Base-by-base conservation (phyloP, 2,113 vertebrate genomes). In the Marcusenius ussheri region DNA sequence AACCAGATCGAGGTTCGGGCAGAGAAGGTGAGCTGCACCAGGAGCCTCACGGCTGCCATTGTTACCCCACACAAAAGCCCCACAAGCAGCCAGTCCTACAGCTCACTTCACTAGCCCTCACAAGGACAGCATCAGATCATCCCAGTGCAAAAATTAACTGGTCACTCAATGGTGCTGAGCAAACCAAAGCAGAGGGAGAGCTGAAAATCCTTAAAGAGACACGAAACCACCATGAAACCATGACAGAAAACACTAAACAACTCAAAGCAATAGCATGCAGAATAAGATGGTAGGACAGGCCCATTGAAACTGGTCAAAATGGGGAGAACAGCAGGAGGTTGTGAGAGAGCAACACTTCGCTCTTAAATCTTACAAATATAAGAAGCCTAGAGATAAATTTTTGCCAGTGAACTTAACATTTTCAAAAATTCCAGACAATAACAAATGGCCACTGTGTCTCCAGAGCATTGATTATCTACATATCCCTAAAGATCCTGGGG, bases 1-100 rank as follows among this genome's bases (percentile, higher is more conserved):
- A 98, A 98, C 93, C 95, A 97, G 91, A 97, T 98, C 1, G 95
- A 98, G 91, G 96, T 98, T 89, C 95, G 95, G 1, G 98, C 97
- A 0, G 97, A 99, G 94, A 99, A 98, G 97, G 98, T 98, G 93
- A 96, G 95, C 21, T 62, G 19, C 39, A 15, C 47, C 42, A 4
- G 17, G 24, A 1, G 17, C 35, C 46, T 47, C 27, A 5, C 7
- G 39, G 31, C 24, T 15, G 21, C 9, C 11, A 5, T 19, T 11
- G 11, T 56, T 39, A 58, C 21, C 51, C 42, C 24, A 3, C 24
- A 6, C 3, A 10, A 15, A 49, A 42, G 31, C 0, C 1, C 42
- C 56, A 5, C n/a, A 31, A 3, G 21, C 87, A 11, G 8, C 53
- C 31, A 35, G 13, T 19, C 10, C 11, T 39, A 3, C 35, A 39